Evolutionary conservation across 2,113 vertebrate species (phyloP).

Genomic region (Garra rufa): DNA sequence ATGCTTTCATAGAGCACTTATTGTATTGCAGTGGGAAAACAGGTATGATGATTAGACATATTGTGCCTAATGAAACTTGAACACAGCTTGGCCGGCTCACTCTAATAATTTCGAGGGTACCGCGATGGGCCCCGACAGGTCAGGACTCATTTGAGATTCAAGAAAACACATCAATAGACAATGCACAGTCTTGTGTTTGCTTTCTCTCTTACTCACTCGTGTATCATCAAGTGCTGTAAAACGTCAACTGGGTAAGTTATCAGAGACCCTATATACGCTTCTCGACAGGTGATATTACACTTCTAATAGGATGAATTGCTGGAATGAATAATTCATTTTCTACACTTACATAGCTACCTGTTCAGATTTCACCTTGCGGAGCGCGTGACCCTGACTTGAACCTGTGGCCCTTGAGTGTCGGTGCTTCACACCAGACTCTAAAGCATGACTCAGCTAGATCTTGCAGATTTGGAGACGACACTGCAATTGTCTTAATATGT

Average conservation of each 20-base stretch:
- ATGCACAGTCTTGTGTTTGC: slow-evolving; percentile 58
- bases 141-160: slow-evolving; percentile 48
- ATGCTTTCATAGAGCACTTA: slow-evolving; percentile 58
- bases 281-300: slow-evolving; percentile 42
- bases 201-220: slow-evolving; percentile 12
- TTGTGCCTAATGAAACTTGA: slow-evolving; percentile 54
- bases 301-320: slow-evolving; percentile 43
- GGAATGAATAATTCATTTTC: slow-evolving; percentile 35
- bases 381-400: slow-evolving; percentile 43
- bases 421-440: neutral
- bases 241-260: slow-evolving; percentile 13
- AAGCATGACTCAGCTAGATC: slow-evolving; percentile 24
- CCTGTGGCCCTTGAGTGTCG: slow-evolving; percentile 19
- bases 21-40: slow-evolving; percentile 52
- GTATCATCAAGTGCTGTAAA: slow-evolving; percentile 29
- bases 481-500: slow-evolving; percentile 25
- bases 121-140: slow-evolving; percentile 58
- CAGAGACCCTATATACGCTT: slow-evolving; percentile 9
- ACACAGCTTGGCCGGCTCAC: slow-evolving; percentile 48
- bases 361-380: slow-evolving; percentile 49
- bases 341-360: slow-evolving; percentile 33
- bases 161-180: slow-evolving; percentile 58
- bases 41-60: slow-evolving; percentile 17
- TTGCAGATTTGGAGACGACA: neutral
- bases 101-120: slow-evolving; percentile 50